Evolutionary conservation across 2,888 invertebrate genomes (phyloP).

Genomic region (Troilus luridus): DNA sequence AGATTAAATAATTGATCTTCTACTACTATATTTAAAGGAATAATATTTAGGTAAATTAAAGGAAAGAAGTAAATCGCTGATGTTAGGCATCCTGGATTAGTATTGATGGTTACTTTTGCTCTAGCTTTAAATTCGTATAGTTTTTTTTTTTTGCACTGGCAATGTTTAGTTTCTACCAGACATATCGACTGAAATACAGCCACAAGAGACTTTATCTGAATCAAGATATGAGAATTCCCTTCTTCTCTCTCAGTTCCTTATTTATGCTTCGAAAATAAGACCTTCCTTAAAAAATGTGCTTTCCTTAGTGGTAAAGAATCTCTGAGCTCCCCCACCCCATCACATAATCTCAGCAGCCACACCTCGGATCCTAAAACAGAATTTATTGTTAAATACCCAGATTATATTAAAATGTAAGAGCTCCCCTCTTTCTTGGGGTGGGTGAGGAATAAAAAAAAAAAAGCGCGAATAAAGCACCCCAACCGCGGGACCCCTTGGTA

Average conservation of each 20-base stretch:
- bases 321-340: background rate
- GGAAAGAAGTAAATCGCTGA: too few species aligned
- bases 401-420: constrained; percentile 55
- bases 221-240: background rate
- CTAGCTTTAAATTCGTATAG: too few species aligned
- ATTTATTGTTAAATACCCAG: constrained; percentile 57
- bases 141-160: too few species aligned
- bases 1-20: too few species aligned
- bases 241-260: background rate
- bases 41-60: too few species aligned
- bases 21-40: too few species aligned
- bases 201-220: too few species aligned
- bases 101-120: too few species aligned
- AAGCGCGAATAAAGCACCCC: constrained; percentile 44
- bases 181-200: too few species aligned
- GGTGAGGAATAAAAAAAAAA: constrained; percentile 25
- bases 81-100: too few species aligned
- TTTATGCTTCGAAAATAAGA: background rate
- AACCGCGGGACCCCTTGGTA: background rate
- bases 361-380: constrained; percentile 15
- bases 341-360: constrained; percentile 28
- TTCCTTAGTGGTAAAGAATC: background rate
- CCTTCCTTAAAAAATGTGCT: background rate
- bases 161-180: too few species aligned
- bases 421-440: constrained; percentile 5